Evolutionary conservation across 2,797 vertebrate genomes (phyloP), one percentile per base, ranked within the genome.

Genomic region (Halcyon smyrnensis): DNA sequence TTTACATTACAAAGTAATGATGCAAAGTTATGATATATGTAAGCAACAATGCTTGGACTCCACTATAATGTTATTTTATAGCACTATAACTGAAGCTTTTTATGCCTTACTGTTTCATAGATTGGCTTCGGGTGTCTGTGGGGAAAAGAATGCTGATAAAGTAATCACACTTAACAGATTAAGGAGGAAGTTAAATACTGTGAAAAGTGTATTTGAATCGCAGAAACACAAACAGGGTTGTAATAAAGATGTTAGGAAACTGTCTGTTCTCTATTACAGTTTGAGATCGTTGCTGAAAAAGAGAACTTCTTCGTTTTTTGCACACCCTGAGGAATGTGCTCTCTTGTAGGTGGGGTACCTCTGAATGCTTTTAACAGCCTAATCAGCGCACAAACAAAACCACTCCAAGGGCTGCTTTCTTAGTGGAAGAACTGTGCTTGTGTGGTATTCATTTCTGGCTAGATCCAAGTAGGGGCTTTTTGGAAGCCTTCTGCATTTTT

Each of bases 271-370:
- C 27, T 87, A 67, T 95, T 91, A 45, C 24, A 53, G 13, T 80
- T 94, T 43, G 65, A 82, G 63, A 46, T 80, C 39, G 73, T 50
- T 15, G 48, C 32, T 75, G 76, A 62, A 88, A 95, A 69, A 87
- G 74, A 69, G 45, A 48, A 41, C 13, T 27, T 48, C 51, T 84
- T 67, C 95, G 74, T 53, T 96, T 89, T 85, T 83, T 48, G 39
- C 39, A 51, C 7, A 78, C 70, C 25, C 65, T 85, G 39, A 90
- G 74, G 91, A 91, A 94, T 95, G 81, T 2, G 0, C 34, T 80
- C 12, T 11, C 24, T 81, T 48, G 46, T 75, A 95, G 93, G 94
- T 97, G 91, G 77, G 85, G 91, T 94, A 87, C 88, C 60, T 96
- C 43, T 78, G 81, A 77, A 82, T 77, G 50, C 77, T 39, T 57